Conservation (phyloP, 1,140 invertebrate genomes). For the Oedothorax gibbosus region DNA sequence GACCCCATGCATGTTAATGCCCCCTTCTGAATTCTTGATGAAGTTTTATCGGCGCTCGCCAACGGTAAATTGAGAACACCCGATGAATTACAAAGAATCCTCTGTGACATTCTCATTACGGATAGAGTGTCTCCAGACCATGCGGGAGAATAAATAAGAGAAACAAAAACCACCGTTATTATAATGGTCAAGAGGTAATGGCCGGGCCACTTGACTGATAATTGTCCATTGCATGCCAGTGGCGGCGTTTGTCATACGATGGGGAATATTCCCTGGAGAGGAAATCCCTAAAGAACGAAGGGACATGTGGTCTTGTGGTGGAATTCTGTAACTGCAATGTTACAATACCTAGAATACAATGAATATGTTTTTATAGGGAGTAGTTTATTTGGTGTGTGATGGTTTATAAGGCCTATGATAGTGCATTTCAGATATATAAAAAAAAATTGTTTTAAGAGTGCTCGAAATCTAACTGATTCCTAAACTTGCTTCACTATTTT, state of each 20-base stretch:
- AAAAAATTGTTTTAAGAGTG: too few relatives aligned
- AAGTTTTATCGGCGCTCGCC: conserved; percentile 44
- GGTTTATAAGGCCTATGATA: too few relatives aligned
- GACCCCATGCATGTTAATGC: conserved; percentile 48
- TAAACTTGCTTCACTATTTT: too few relatives aligned
- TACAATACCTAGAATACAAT: too few relatives aligned
- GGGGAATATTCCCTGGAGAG: neutral
- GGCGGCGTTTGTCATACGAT: conserved; percentile 46
- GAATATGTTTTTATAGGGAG: neutral
- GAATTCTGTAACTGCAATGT: neutral
- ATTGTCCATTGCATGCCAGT: conserved; percentile 45
- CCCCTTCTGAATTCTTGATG: conserved; percentile 49
- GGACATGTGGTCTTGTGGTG: conserved; percentile 14
- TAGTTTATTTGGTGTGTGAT: neutral
- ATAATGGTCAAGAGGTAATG: conserved; percentile 31
- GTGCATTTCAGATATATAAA: too few relatives aligned
- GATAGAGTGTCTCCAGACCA: neutral
- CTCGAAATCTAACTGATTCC: too few relatives aligned
- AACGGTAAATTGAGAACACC: conserved; percentile 42
- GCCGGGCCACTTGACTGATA: too few relatives aligned
- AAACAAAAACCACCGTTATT: conserved; percentile 18
- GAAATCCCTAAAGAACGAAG: conserved; percentile 20
- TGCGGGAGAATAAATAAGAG: conserved; percentile 6
- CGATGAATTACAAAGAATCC: conserved; percentile 48
- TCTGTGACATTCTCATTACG: conserved; percentile 53